A percentile compares a stretch with the other conserved stretches of the same genome.
Conservation (phyloP, 2,113 vertebrate species). For the Leuciscus idus region DNA sequence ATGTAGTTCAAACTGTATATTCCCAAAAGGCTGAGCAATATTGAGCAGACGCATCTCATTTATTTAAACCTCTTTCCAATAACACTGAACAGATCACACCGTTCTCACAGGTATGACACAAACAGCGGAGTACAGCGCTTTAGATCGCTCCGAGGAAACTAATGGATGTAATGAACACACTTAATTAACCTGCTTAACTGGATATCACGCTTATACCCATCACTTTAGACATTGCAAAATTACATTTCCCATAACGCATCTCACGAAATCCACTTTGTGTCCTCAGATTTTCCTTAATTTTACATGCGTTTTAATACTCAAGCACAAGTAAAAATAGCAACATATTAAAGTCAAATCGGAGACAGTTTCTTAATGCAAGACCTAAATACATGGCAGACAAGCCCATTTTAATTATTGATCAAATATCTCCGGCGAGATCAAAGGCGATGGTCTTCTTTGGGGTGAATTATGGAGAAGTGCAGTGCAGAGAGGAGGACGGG, state of each 20-base stretch:
- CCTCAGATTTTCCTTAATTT: neutral
- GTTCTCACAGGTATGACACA: neutral
- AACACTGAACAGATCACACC: neutral
- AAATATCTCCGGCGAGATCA: conserved; percentile 1
- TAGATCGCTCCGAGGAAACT: neutral
- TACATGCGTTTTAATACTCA: neutral
- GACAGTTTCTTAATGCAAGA: neutral
- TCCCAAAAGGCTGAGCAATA: neutral
- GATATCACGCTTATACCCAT: neutral
- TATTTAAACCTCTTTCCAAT: neutral
- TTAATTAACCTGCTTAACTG: neutral
- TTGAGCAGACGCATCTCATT: neutral
- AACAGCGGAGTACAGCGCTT: neutral
- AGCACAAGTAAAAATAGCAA: conserved; percentile 10
- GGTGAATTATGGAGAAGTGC: neutral
- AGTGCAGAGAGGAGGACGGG: neutral
- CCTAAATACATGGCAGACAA: neutral
- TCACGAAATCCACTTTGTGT: neutral
- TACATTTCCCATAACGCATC: neutral
- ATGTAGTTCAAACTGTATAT: neutral
- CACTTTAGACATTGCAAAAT: neutral
- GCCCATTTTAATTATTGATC: neutral
- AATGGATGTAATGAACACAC: neutral
- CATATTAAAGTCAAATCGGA: neutral
- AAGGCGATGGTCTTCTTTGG: neutral